Percentiles rank a stretch among this genome's conserved stretches.
Evolutionary conservation across 64 coral and sea anemone genomes (phyloP).

Genomic region (Montipora foliosa): DNA sequence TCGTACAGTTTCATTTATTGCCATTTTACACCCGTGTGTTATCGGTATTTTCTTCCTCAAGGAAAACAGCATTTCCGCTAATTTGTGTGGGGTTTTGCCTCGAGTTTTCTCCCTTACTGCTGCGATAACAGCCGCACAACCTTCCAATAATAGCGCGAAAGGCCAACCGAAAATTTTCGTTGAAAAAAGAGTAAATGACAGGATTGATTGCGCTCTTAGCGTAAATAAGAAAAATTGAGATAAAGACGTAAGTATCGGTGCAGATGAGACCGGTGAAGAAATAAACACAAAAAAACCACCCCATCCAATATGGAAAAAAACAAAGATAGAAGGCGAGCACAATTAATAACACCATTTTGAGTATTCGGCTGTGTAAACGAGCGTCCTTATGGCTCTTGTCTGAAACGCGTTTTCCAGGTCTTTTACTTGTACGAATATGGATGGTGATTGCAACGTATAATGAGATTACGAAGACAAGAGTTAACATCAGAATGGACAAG

Average conservation of each 20-base stretch:
- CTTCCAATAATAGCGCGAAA: constrained; percentile 66
- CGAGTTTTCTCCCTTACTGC: not conserved
- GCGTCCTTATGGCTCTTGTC: constrained; percentile 32
- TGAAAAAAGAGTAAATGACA: constrained; percentile 73
- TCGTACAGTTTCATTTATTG: too few relatives aligned
- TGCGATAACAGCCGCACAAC: not conserved
- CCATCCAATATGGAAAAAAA: constrained; percentile 85
- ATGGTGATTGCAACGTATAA: constrained; percentile 69
- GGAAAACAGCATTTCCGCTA: too few relatives aligned
- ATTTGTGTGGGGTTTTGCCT: too few relatives aligned
- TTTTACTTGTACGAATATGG: constrained; percentile 44
- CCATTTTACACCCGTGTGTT: too few relatives aligned
- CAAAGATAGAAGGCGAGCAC: constrained; percentile 67
- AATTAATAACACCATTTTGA: constrained; percentile 62
- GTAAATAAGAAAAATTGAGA: constrained; percentile 67
- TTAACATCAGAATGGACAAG: constrained; percentile 49
- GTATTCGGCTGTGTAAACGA: constrained; percentile 55
- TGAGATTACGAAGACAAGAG: constrained; percentile 37
- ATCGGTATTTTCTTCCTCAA: too few relatives aligned
- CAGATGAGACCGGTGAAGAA: constrained; percentile 1
- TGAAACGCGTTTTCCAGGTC: not conserved
- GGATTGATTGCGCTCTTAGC: constrained; percentile 76
- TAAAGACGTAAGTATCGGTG: constrained; percentile 45
- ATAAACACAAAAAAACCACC: constrained; percentile 66
- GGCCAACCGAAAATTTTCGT: constrained; percentile 63